Evolutionary conservation across 1,140 invertebrate genomes (phyloP).

Genomic region (Cydia strobilella): DNA sequence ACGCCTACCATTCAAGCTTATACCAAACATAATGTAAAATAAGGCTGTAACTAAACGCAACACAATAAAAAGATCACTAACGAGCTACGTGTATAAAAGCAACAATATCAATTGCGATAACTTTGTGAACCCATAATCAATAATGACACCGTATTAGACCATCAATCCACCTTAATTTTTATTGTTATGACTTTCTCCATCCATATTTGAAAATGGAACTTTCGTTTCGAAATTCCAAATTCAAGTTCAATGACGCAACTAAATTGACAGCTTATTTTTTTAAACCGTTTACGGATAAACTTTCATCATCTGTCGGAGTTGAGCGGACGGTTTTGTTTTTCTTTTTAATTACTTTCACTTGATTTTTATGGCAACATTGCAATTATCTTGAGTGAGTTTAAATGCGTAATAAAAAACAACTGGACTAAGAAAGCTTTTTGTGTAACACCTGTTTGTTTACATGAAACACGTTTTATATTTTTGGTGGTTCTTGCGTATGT

Average conservation of each 20-base stretch:
- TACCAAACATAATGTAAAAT: background rate
- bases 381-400: constrained; percentile 20
- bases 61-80: constrained; percentile 3
- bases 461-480: background rate
- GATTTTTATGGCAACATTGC: constrained; percentile 28
- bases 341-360: constrained; percentile 25
- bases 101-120: constrained; percentile 6
- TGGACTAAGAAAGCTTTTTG: background rate
- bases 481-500: background rate
- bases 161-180: constrained; percentile 39
- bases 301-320: constrained; percentile 16
- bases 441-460: constrained; percentile 13
- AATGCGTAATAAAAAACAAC: background rate
- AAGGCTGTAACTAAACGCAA: constrained; percentile 15
- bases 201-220: constrained; percentile 39
- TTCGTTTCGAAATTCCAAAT: constrained; percentile 34
- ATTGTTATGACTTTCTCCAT: constrained; percentile 39
- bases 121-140: constrained; percentile 9
- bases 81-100: background rate
- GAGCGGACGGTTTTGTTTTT: constrained; percentile 13
- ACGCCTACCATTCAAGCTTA: constrained; percentile 23
- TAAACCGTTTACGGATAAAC: constrained; percentile 19
- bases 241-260: constrained; percentile 28
- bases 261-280: constrained; percentile 29
- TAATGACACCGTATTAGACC: constrained; percentile 35